phyloP scores from a whole-genome alignment of 1,140 invertebrate genomes.

The Portunus trituberculatus region DNA sequence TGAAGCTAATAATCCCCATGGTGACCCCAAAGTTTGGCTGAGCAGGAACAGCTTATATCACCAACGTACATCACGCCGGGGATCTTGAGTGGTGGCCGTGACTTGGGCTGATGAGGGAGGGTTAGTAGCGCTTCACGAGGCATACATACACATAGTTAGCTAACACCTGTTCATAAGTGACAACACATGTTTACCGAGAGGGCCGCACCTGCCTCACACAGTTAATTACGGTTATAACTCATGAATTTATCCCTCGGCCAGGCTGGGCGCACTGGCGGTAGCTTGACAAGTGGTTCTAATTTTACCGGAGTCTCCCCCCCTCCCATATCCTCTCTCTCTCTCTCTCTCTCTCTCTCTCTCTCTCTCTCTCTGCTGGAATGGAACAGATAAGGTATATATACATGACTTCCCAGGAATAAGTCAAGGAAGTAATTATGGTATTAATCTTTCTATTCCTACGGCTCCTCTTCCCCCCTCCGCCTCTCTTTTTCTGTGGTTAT shows the following conservation, averaged over 20 bases:
- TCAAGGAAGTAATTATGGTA: neutral
- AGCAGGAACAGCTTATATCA: neutral
- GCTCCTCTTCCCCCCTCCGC: neutral
- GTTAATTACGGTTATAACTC: neutral
- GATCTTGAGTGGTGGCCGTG: neutral
- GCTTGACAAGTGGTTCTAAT: neutral
- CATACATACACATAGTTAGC: too few relatives aligned
- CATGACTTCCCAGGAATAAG: neutral
- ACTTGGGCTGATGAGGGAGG: too few relatives aligned
- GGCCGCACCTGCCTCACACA: neutral
- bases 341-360: too few relatives aligned
- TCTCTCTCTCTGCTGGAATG: too few relatives aligned
- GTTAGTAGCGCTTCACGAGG: too few relatives aligned
- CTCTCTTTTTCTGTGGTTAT: neutral
- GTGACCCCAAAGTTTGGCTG: neutral
- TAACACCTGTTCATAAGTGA: constrained; percentile 3
- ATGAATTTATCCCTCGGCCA: neutral
- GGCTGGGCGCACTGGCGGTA: neutral
- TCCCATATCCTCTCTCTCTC: too few relatives aligned
- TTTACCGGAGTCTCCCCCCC: too few relatives aligned
- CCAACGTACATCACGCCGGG: neutral
- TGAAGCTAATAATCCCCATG: neutral
- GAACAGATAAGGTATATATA: neutral
- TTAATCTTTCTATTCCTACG: neutral
- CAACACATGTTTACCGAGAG: neutral